Conservation (phyloP, 2,888 invertebrate species). For the Smittia sp. region DNA sequence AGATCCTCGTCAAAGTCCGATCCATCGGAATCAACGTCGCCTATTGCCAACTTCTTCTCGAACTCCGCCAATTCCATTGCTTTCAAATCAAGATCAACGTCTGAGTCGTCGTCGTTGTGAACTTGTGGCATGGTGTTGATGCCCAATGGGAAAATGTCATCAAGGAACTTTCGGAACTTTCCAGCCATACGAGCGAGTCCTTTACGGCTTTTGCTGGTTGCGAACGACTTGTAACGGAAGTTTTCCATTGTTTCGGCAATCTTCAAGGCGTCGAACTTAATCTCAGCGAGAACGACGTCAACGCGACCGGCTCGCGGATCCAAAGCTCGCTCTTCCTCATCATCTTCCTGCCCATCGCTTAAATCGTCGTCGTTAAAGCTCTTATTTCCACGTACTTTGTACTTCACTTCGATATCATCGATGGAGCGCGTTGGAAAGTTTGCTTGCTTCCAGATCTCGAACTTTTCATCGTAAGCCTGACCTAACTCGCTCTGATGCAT, state of each 20-base stretch:
- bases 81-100: slow-evolving; percentile 49
- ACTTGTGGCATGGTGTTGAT: slow-evolving; percentile 56
- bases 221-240: slow-evolving; percentile 55
- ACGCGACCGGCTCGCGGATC: slow-evolving; percentile 82
- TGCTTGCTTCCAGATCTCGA: slow-evolving; percentile 67
- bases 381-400: slow-evolving; percentile 43
- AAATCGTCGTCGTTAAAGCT: slow-evolving; percentile 21
- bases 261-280: slow-evolving; percentile 62
- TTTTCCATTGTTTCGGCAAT: slow-evolving; percentile 58
- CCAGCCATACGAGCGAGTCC: slow-evolving; percentile 56
- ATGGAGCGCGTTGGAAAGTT: slow-evolving; percentile 66
- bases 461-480: slow-evolving; percentile 63
- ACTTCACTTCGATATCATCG: slow-evolving; percentile 62
- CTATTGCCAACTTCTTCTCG: slow-evolving; percentile 56
- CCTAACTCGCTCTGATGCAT: slow-evolving; percentile 69
- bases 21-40: slow-evolving; percentile 45
- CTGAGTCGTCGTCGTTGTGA: slow-evolving; percentile 47
- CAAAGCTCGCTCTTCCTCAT: slow-evolving; percentile 49
- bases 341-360: slow-evolving; percentile 42
- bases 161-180: slow-evolving; percentile 59
- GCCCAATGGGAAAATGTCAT: slow-evolving; percentile 67
- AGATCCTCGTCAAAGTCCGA: slow-evolving; percentile 45
- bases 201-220: slow-evolving; percentile 59
- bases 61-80: slow-evolving; percentile 54
- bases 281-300: slow-evolving; percentile 67